Evolutionary conservation across 2,888 invertebrate species (phyloP), one percentile per base, ranked within the genome.

Genomic region (Papilio elwesi): DNA sequence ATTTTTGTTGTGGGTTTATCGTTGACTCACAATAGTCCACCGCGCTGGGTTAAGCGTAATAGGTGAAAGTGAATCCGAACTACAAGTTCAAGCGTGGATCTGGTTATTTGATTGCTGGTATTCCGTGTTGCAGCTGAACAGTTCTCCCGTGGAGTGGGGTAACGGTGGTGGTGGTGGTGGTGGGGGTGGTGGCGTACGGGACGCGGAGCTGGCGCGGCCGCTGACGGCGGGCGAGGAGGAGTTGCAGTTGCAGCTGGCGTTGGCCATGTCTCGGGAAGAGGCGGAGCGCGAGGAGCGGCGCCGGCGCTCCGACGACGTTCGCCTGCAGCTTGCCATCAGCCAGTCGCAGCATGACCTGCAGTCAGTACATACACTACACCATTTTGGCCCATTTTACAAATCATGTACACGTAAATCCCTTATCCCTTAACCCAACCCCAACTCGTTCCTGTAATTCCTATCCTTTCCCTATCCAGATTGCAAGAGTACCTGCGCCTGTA

Each of bases 211-310:
- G 87, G 99, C 99, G 66, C 95, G 99, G 73, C 99, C 99, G 6
- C 97, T 98, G 82, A 99, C 99, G 0, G 97, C 98, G 0, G 99
- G 99, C 6, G 99, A 99, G 90, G 99, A 99, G 91, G 99, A 99
- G 89, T 94, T 99, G 77, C 99, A 99, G 90, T 94, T 99, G 79
- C 99, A 99, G 93, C 95, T 99, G 84, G 99, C 99, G 65, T 95
- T 99, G 86, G 99, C 99, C 71, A 99, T 99, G 98, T 98, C 98
- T 66, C 96, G 99, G 76, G 99, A 99, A 91, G 99, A 99, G 94
- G 99, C 99, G 48, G 99, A 99, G 86, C 97, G 98, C 81, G 99
- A 99, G 88, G 98, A 99, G 91, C 96, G 98, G 79, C 96, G 98
- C 86, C 95, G 98, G 74, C 96, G 98, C 77, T 98, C 98, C 80